These are phyloP conservation scores for Parnassius smintheus DNA, from an alignment of 2,888 invertebrate species.

Conservation along the genomic window DNA sequence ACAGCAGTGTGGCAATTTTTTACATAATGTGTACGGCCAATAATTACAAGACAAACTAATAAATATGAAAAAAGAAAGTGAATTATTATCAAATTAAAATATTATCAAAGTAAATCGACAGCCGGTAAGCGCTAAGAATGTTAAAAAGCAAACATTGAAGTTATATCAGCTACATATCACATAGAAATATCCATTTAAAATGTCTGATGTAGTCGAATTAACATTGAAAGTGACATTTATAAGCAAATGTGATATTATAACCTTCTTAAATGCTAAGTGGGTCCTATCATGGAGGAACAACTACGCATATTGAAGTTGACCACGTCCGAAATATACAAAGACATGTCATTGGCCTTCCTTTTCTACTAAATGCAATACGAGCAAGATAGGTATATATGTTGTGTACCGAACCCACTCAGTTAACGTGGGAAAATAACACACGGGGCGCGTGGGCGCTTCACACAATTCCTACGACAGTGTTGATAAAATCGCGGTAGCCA, in stretches of 20 bases:
- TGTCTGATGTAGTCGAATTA: not conserved
- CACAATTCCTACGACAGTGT: conserved; percentile 13
- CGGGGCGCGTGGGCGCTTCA: conserved; percentile 27
- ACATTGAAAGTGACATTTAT: not conserved
- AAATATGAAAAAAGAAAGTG: no score
- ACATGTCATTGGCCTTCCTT: conserved; percentile 19
- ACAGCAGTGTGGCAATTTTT: no score
- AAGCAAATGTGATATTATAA: conserved; percentile 2
- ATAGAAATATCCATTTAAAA: no score
- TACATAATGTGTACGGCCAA: no score
- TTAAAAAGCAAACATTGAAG: no score
- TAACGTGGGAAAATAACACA: conserved; percentile 60
- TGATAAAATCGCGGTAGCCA: not conserved
- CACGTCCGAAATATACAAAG: conserved; percentile 35
- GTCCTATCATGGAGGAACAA: conserved; percentile 40
- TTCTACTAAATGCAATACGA: conserved; percentile 32
- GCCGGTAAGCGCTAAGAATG: no score
- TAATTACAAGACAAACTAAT: no score
- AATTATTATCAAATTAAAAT: no score
- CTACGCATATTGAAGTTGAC: conserved; percentile 40
- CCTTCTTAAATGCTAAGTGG: conserved; percentile 39
- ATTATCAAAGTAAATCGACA: no score
- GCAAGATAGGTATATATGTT: conserved; percentile 33
- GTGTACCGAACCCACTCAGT: conserved; percentile 50
- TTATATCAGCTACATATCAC: no score